Conservation (phyloP, 2,797 vertebrate species). For the Megalops cyprinoides region DNA sequence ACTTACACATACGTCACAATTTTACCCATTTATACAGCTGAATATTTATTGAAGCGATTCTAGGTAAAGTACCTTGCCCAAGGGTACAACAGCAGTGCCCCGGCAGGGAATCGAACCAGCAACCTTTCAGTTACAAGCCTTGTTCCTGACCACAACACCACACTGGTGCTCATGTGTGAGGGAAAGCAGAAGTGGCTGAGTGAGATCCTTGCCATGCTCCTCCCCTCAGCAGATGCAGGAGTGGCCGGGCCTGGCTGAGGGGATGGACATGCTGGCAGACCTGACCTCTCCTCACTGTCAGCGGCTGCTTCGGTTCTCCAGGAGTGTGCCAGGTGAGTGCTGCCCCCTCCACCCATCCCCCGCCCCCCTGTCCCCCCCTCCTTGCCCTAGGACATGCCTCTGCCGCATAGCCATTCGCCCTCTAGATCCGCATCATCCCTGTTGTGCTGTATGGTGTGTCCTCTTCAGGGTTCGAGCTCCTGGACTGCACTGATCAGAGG, state of each 20-base stretch:
- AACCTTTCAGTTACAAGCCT: background rate
- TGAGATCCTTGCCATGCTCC: no score
- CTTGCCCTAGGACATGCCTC: background rate
- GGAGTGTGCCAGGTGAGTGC: conserved; percentile 85
- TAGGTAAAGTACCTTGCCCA: background rate
- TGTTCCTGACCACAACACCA: background rate
- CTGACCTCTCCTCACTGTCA: conserved; percentile 76
- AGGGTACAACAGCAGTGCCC: background rate
- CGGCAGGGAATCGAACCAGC: background rate
- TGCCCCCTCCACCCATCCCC: background rate
- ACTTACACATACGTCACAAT: background rate
- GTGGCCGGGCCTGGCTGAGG: conserved; percentile 76
- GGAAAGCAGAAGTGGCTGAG: no score
- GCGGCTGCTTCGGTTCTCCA: conserved; percentile 85
- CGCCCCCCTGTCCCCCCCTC: background rate
- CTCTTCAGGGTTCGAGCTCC: conserved; percentile 84
- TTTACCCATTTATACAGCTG: background rate
- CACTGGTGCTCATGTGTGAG: no score
- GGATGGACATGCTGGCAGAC: conserved; percentile 72
- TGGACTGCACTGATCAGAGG: conserved; percentile 86
- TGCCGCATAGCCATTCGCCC: background rate
- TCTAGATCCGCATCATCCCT: background rate
- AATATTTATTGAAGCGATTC: background rate
- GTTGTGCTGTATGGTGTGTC: conserved; percentile 35
- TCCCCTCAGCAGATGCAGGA: conserved; percentile 64